Percentiles rank a stretch among this genome's conserved stretches.
phyloP scores from a whole-genome alignment of 1,140 invertebrate genomes.

The Heterodera carotae region DNA sequence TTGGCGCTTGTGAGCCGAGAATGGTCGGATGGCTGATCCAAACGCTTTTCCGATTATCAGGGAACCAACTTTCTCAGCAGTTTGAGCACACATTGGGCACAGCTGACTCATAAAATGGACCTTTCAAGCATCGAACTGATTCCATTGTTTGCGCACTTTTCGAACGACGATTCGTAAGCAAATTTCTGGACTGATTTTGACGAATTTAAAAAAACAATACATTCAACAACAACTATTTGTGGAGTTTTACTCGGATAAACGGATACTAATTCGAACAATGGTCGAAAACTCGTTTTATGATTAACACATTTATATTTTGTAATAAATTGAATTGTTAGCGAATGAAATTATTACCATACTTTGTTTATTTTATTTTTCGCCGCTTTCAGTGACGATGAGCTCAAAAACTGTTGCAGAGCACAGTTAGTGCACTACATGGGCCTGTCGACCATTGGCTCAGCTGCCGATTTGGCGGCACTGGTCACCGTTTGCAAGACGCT shows the following conservation, averaged over 20 bases:
- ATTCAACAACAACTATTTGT: not conserved
- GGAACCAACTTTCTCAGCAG: slow-evolving; percentile 34
- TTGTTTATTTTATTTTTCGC: too few species aligned
- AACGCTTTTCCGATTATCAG: slow-evolving; percentile 50
- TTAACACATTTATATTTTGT: too few species aligned
- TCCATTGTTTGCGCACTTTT: slow-evolving; percentile 53
- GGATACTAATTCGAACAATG: too few species aligned
- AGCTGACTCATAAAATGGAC: slow-evolving; percentile 3
- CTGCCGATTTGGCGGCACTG: slow-evolving; percentile 13
- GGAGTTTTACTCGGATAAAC: too few species aligned
- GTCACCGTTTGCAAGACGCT: slow-evolving; percentile 16
- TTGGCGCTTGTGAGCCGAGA: slow-evolving; percentile 53
- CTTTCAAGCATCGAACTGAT: slow-evolving; percentile 52
- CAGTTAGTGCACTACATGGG: slow-evolving; percentile 70
- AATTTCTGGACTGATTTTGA: slow-evolving; percentile 22
- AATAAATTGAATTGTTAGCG: too few species aligned
- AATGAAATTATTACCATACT: too few species aligned
- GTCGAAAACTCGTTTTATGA: too few species aligned
- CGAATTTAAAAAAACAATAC: too few species aligned
- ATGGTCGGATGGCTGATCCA: slow-evolving; percentile 51
- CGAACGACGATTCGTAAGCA: slow-evolving; percentile 53
- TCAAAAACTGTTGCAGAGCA: slow-evolving; percentile 73
- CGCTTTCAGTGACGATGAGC: slow-evolving; percentile 75
- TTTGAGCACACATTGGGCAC: slow-evolving; percentile 9
- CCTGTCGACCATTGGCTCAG: not conserved